A percentile compares a stretch with the other conserved stretches of the same genome.
phyloP scores from a whole-genome alignment of 30 jellyfish, hydroid and myxozoan species.

The Pseudorhiza aurosa region DNA sequence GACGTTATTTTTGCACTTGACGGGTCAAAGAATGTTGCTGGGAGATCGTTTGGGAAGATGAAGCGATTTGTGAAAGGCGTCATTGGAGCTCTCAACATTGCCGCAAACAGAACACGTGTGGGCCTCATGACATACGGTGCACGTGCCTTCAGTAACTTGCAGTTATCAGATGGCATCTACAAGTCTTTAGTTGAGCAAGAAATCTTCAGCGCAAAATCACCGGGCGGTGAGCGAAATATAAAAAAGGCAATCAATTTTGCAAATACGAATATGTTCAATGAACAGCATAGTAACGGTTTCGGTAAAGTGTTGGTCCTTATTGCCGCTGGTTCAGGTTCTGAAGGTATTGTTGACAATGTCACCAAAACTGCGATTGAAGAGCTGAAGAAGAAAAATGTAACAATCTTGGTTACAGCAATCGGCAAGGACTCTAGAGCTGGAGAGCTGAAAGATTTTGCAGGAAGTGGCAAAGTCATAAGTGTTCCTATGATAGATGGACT shows the following conservation, averaged over 20 bases:
- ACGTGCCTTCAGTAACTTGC: not conserved
- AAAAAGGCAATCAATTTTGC: not conserved
- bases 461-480: not conserved
- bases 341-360: not conserved
- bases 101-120: conserved; percentile 30
- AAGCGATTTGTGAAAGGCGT: conserved; percentile 12
- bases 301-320: not conserved
- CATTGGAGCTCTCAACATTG: conserved; percentile 5
- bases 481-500: not conserved
- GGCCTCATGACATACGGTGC: conserved; percentile 48
- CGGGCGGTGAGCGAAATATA: conserved; percentile 1
- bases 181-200: conserved; percentile 3
- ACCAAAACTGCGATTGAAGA: not conserved
- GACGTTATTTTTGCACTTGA: conserved; percentile 45
- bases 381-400: not conserved
- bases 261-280: not conserved
- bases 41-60: not conserved
- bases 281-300: not conserved
- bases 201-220: not conserved
- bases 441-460: not conserved
- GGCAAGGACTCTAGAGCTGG: not conserved
- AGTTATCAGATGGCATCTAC: conserved; percentile 8
- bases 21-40: conserved; percentile 9
- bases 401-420: not conserved
- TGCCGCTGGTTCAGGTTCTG: not conserved